Percentiles rank a stretch among this genome's conserved stretches.
Evolutionary conservation across 53 echinoderm and acorn worm genomes (phyloP).

Genomic region (Paracentrotus lividus): DNA sequence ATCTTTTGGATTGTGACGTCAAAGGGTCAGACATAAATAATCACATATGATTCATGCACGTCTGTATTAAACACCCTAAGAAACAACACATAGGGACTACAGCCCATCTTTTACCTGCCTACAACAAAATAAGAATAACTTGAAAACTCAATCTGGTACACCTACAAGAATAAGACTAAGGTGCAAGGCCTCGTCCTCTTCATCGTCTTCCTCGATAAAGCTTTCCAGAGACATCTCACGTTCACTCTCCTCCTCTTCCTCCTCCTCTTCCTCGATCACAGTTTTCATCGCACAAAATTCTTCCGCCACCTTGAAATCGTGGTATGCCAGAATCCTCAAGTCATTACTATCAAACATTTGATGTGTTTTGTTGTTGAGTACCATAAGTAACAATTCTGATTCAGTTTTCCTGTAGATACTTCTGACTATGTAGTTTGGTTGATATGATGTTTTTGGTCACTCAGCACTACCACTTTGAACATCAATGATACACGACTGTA

Average conservation of each 20-base stretch:
- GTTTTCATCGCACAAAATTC: background rate
- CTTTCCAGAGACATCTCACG: slow-evolving; percentile 38
- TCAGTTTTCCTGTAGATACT: background rate
- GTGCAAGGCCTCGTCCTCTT: slow-evolving; percentile 52
- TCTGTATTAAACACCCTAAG: too few relatives aligned
- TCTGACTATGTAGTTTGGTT: background rate
- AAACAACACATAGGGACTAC: too few relatives aligned
- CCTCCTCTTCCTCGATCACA: slow-evolving; percentile 42
- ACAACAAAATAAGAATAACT: background rate
- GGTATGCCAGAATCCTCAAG: background rate
- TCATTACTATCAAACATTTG: background rate
- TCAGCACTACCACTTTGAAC: background rate
- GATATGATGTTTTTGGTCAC: background rate
- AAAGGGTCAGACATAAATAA: too few relatives aligned
- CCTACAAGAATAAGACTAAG: slow-evolving; percentile 58
- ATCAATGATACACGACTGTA: background rate
- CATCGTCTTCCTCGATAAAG: slow-evolving; percentile 45
- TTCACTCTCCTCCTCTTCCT: slow-evolving; percentile 26
- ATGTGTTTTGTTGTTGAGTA: background rate
- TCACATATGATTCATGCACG: too few relatives aligned
- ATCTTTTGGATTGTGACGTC: too few relatives aligned
- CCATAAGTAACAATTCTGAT: background rate
- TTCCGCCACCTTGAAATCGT: slow-evolving; percentile 29
- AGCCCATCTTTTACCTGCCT: too few relatives aligned
- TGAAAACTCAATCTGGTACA: background rate